Percentiles rank a stretch among this genome's conserved stretches.
phyloP scores from a whole-genome alignment of 1,140 invertebrate species.

The Rhagoletis pomonella region DNA sequence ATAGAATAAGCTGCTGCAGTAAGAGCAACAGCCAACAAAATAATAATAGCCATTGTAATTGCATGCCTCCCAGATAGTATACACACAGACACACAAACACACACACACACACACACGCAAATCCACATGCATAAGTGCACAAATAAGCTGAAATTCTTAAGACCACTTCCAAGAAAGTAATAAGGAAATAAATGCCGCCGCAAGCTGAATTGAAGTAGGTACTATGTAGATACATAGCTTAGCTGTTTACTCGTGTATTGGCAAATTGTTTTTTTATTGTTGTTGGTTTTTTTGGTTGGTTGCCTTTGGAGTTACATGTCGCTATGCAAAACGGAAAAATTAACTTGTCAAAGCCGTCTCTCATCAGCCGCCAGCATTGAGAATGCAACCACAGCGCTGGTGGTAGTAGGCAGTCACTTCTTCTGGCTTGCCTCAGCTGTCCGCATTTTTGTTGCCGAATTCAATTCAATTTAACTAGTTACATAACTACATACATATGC shows the following conservation, averaged over 20 bases:
- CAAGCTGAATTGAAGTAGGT: neutral
- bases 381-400: neutral
- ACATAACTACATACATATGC: neutral
- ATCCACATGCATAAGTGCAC: neutral
- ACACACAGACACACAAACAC: neutral
- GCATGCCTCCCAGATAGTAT: neutral
- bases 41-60: slow-evolving; percentile 24
- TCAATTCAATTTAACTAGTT: slow-evolving; percentile 5
- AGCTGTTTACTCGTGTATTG: neutral
- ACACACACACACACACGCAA: neutral
- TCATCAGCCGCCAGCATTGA: neutral
- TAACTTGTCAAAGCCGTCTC: slow-evolving; percentile 42
- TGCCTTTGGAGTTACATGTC: slow-evolving; percentile 13
- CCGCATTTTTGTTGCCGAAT: slow-evolving; percentile 16
- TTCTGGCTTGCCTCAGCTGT: neutral
- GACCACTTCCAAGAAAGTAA: slow-evolving; percentile 45
- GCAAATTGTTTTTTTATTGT: neutral
- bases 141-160: slow-evolving; percentile 33
- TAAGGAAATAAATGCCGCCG: slow-evolving; percentile 34
- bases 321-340: slow-evolving; percentile 37
- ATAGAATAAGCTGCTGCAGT: neutral
- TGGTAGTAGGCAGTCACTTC: neutral
- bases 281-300: neutral
- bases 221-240: neutral
- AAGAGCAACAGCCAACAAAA: neutral